phyloP scores from a whole-genome alignment of 1,140 invertebrate genomes.

The Drosophila yakuba region DNA sequence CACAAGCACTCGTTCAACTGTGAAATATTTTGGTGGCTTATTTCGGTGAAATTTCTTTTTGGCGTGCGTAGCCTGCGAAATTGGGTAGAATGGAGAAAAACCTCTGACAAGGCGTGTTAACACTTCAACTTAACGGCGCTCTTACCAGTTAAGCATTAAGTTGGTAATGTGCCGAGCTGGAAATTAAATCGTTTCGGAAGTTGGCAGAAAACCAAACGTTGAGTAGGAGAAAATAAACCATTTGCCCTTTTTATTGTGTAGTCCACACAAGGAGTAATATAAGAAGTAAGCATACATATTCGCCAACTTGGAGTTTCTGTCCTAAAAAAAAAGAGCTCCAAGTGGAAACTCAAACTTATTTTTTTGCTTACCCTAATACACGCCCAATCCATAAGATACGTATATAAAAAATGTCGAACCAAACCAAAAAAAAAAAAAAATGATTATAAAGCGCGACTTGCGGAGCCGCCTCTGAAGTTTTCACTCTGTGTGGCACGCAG shows the following conservation, averaged over 20 bases:
- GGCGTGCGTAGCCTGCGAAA: conserved; percentile 71
- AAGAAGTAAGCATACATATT: neutral
- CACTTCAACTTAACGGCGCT: conserved; percentile 56
- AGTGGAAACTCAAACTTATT: conserved; percentile 51
- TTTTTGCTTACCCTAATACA: conserved; percentile 23
- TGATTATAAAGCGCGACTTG: conserved; percentile 8
- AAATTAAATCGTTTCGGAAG: neutral
- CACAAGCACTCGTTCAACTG: conserved; percentile 27
- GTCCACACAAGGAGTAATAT: too few species aligned
- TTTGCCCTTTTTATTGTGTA: too few species aligned
- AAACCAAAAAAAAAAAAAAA: neutral
- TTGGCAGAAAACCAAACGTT: neutral
- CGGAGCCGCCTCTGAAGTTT: conserved; percentile 39
- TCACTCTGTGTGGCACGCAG: conserved; percentile 53
- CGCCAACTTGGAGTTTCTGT: conserved; percentile 5
- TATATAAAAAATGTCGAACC: conserved; percentile 6
- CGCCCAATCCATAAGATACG: conserved; percentile 17
- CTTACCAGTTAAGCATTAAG: conserved; percentile 33
- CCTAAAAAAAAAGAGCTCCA: conserved; percentile 26
- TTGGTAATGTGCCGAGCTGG: neutral
- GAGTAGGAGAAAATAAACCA: too few species aligned
- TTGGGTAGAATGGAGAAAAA: conserved; percentile 64
- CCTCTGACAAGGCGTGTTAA: conserved; percentile 60
- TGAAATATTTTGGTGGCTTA: conserved; percentile 44
- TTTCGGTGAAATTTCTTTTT: conserved; percentile 68